Base-by-base conservation (phyloP, 2,113 vertebrate genomes). In the Mus musculus region DNA sequence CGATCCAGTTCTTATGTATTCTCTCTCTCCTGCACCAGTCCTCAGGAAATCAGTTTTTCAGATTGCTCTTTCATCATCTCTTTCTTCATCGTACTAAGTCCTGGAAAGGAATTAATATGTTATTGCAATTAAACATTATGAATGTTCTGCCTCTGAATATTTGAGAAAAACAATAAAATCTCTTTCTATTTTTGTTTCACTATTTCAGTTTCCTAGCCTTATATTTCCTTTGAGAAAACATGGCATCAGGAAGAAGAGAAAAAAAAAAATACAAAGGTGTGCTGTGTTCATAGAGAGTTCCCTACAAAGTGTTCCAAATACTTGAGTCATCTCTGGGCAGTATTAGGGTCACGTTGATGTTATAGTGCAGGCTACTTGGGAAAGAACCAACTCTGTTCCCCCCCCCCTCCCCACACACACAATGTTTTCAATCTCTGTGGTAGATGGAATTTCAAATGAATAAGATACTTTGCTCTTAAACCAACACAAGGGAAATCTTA, bases 401-500 rank as follows among this genome's bases (percentile, higher is more conserved):
- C 19, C 20, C 2, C 24, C 63, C n/a, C n/a, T n/a, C n/a, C n/a
- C n/a, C n/a, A n/a, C n/a, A 24, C 20, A 20, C 11, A 6, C 52
- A 52, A 87, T 63, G 71, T 91, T 88, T 95, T 46, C 96, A 91
- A 76, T 91, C 86, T 80, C 33, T 95, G 93, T 82, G 93, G 91
- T 89, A 95, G 96, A 65, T 93, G 39, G 89, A 91, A 94, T 93
- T 95, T 97, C 82, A 96, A 96, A 80, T 94, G 88, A 95, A 89
- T 95, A 78, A 94, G 78, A 75, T 89, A 67, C 81, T 94, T 96
- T 65, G n/a, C 77, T 94, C n/a, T 95, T 89, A 96, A 97, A 76
- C 12, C 90, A 94, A 69, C n/a, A 30, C 33, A 89, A 91, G 77
- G 89, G 69, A 96, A 52, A 78, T 82, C 36, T 92, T 20, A 42